Percentiles rank a stretch among this genome's conserved stretches.
These are phyloP conservation scores for Euplagia quadripunctaria DNA, from an alignment of 2,888 invertebrate species.

Conservation along the genomic window DNA sequence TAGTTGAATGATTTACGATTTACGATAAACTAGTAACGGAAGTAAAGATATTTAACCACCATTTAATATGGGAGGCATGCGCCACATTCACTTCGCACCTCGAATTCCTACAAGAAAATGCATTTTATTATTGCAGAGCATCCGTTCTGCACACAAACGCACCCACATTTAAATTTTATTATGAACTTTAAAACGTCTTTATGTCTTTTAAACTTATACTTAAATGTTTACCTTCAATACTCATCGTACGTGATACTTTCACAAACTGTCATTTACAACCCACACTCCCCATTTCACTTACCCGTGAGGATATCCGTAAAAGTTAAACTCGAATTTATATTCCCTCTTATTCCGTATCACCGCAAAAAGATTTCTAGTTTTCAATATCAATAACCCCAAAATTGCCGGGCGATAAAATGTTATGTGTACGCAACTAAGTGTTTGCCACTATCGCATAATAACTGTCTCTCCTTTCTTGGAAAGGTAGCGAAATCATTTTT, in stretches of 20 bases:
- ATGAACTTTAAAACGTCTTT: background rate
- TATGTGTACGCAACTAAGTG: conserved; percentile 31
- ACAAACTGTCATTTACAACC: conserved; percentile 17
- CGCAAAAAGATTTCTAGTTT: conserved; percentile 25
- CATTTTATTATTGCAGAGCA: conserved; percentile 1
- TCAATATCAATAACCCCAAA: conserved; percentile 49
- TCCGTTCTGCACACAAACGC: background rate
- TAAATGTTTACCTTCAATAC: conserved; percentile 6
- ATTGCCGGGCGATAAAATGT: conserved; percentile 45
- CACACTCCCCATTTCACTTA: conserved; percentile 19
- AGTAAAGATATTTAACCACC: conserved; percentile 13
- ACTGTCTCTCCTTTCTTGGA: conserved; percentile 16
- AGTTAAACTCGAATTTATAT: conserved; percentile 39
- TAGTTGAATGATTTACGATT: background rate
- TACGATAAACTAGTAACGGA: background rate
- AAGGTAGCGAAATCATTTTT: conserved; percentile 19
- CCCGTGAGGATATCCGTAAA: conserved; percentile 26
- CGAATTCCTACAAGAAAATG: background rate
- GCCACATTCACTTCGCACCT: background rate
- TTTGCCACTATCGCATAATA: conserved; percentile 33
- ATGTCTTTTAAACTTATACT: background rate
- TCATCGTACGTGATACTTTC: conserved; percentile 16
- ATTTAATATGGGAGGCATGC: background rate
- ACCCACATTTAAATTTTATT: background rate
- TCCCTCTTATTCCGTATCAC: conserved; percentile 22